A percentile compares a stretch with the other conserved stretches of the same genome.
These are phyloP conservation scores for Drosophila dives DNA, from an alignment of 2,888 invertebrate species.

Conservation along the genomic window DNA sequence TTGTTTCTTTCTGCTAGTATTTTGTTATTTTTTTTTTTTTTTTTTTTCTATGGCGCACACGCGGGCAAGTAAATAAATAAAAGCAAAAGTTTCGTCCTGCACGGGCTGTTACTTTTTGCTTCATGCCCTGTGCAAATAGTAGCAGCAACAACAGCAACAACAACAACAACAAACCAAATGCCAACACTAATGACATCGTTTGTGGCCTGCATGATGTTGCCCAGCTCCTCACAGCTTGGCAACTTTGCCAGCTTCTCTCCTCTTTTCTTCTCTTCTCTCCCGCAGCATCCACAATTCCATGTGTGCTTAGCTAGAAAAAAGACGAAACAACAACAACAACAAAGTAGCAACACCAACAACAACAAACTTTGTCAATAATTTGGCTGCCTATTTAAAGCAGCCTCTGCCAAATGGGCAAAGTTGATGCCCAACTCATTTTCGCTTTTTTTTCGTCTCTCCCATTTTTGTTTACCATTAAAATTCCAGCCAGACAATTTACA, in stretches of 20 bases:
- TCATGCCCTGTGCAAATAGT: constrained; percentile 51
- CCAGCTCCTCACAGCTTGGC: constrained; percentile 10
- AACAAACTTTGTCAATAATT: constrained; percentile 72
- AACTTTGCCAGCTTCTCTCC: background rate
- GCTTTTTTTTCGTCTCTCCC: constrained; percentile 9
- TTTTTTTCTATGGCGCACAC: constrained; percentile 28
- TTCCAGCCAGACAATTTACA: constrained; percentile 74
- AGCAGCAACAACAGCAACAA: constrained; percentile 30
- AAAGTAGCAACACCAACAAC: constrained; percentile 13
- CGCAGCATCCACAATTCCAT: constrained; percentile 10
- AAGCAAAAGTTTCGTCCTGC: constrained; percentile 66
- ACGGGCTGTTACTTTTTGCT: constrained; percentile 58
- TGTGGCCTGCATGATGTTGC: constrained; percentile 61
- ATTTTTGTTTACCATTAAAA: constrained; percentile 75
- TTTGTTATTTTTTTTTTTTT: constrained; percentile 5
- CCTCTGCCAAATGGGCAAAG: constrained; percentile 49
- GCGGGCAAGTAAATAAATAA: constrained; percentile 71
- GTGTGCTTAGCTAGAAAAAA: constrained; percentile 34
- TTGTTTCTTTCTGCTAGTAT: constrained; percentile 13
- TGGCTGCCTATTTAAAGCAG: constrained; percentile 71
- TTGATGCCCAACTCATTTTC: constrained; percentile 28
- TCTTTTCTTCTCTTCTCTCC: background rate
- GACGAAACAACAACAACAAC: background rate
- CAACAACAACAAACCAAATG: constrained; percentile 45
- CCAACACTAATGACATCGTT: constrained; percentile 75